Base-by-base conservation (phyloP, 1,140 invertebrate genomes). In the Varroa destructor region DNA sequence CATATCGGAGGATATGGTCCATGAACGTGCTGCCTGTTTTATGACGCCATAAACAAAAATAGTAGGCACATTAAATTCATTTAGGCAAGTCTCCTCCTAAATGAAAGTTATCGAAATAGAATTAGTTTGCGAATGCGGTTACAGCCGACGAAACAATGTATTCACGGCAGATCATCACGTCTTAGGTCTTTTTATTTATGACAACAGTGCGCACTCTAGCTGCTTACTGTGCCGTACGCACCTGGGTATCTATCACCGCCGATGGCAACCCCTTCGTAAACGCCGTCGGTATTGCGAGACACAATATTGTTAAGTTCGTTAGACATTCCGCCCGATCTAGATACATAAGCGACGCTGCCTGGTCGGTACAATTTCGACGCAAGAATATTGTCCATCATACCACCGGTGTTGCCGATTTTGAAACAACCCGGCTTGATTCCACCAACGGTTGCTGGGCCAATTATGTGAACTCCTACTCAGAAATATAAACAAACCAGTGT, bases 261-360 rank as follows among this genome's bases (percentile, higher is more conserved):
- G 76, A 99, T 99, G 42, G 97, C 97, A 1, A 99, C 89, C 8
- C 97, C 97, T 80, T 99, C 96, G 76, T 89, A 89, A 0, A 99
- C 96, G 56, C 96, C 96, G 81, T 99, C 90, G 0, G 96, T 94
- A 55, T 94, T 88, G 78, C 97, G 92, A 0, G 93, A 91, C 71
- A 99, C 86, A 61, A 99, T 97, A 80, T 99, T 99, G 82, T 99
- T 99, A 71, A 99, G 82, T 81, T 99, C 97, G 79, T 99, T 99
- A 3, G 93, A 97, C 96, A 99, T 99, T 36, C 96, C 96, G 70
- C 96, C 96, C 0, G 95, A 99, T 71, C 95, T 86, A 0, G 94
- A 97, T 5, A 99, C 96, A 78, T 99, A 99, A 0, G 94, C 95
- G 58, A 97, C 91, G 56, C 83, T 85, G 72, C 96, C 96, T 37